Evolutionary conservation across 2,797 vertebrate species (phyloP), one percentile per base, ranked within the genome.

Genomic region (Enteromius mattozi): DNA sequence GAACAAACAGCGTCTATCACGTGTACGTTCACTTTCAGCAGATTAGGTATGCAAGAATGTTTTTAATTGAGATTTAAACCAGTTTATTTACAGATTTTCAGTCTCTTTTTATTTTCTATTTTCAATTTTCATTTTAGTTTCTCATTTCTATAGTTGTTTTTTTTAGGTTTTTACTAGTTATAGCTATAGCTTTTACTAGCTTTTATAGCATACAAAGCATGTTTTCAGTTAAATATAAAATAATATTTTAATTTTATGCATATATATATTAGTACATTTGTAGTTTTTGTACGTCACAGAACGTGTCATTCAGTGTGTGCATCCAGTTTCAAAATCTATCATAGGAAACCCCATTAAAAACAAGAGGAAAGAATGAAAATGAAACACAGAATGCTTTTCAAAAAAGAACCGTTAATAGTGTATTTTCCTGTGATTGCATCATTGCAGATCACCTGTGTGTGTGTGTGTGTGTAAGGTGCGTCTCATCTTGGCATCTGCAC

Each of bases 401-500:
- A 42, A 10, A 40, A 69, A 69, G 9, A 7, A 7, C 17, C 19
- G 51, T 56, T 9, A 56, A 56, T 56, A 56, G 51, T 21, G 21
- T n/a, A 7, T 56, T 56, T 63, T 63, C 61, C 13, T 0, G 5
- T 30, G 24, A 30, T 63, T 63, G 61, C 27, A 30, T 63, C 27
- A 3, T 24, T 71, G 8, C 71, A 19, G 21, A 56, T 59, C 12
- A 56, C 45, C 5, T 10, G 33, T 68, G 71, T 74, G 35, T 70
- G 51, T 80, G 65, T 10, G 33, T 68, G 71, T 74, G 35, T 70
- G 51, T 80, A 74, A 72, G 54, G 68, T 63, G 27, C 9, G 61
- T 69, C 4, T 70, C 35, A n/a, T 63, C 72, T 51, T 85, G 72
- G 79, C 74, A 78, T 56, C 74, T 59, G 42, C 40, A 78, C 82